phyloP scores from a whole-genome alignment of 92 coral and sea anemone species.

The Desmophyllum pertusum region DNA sequence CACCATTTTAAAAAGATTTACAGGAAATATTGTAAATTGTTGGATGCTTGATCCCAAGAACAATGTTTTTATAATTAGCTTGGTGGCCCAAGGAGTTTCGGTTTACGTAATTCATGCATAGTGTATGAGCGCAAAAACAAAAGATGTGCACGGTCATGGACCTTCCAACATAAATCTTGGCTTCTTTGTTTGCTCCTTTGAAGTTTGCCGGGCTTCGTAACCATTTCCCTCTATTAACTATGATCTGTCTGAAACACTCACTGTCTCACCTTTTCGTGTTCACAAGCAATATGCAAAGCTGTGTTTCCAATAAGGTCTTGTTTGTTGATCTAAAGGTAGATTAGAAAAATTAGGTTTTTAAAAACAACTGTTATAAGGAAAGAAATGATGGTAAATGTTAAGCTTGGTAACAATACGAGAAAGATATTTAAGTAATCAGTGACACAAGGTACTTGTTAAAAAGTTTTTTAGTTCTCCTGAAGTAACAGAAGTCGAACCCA shows the following conservation, averaged over 20 bases:
- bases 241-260: background rate
- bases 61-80: background rate
- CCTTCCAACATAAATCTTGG: too few species aligned
- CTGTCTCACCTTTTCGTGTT: constrained; percentile 65
- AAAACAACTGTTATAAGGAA: background rate
- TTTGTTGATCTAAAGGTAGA: constrained; percentile 58
- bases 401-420: too few species aligned
- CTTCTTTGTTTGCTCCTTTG: too few species aligned
- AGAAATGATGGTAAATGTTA: too few species aligned
- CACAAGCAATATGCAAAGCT: constrained; percentile 83
- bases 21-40: background rate
- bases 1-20: too few species aligned
- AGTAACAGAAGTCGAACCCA: too few species aligned
- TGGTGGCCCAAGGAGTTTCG: too few species aligned
- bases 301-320: constrained; percentile 86
- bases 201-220: too few species aligned
- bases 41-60: background rate
- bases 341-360: background rate
- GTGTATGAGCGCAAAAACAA: too few species aligned
- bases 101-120: too few species aligned
- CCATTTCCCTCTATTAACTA: too few species aligned
- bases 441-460: background rate
- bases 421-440: background rate
- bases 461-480: background rate
- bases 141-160: too few species aligned